Percentiles rank a stretch among this genome's conserved stretches.
phyloP scores from a whole-genome alignment of 2,797 vertebrate genomes.

The Chrysocyon brachyurus region DNA sequence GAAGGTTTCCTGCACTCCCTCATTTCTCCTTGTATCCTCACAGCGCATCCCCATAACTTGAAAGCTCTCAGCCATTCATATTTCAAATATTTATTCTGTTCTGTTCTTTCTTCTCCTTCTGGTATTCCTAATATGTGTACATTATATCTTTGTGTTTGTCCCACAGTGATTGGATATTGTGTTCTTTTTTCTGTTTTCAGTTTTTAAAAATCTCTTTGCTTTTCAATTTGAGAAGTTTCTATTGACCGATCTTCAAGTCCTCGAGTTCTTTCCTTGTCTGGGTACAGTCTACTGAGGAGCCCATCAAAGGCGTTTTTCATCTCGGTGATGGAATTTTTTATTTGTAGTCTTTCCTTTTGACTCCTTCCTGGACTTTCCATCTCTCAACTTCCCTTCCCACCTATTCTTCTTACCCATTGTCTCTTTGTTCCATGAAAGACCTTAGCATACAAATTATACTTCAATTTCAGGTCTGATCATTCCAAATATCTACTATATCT shows the following conservation, averaged over 20 bases:
- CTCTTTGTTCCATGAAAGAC: neutral
- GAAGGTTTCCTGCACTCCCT: neutral
- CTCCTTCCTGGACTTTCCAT: neutral
- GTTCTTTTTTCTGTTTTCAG: neutral
- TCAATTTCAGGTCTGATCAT: neutral
- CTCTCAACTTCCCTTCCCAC: neutral
- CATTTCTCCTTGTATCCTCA: neutral
- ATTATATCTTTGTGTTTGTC: neutral
- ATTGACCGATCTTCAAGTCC: neutral
- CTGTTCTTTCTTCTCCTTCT: neutral
- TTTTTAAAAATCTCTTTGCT: neutral
- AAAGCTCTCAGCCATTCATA: neutral
- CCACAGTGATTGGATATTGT: neutral
- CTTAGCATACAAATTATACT: neutral
- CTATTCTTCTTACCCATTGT: conserved; percentile 6
- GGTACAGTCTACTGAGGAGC: neutral
- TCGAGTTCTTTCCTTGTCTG: neutral
- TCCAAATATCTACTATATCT: neutral
- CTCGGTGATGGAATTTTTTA: neutral
- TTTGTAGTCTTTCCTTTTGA: neutral
- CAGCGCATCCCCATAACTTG: neutral
- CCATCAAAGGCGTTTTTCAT: neutral
- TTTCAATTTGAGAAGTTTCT: conserved; percentile 7
- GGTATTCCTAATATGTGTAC: neutral
- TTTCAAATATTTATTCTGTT: neutral